These are phyloP conservation scores for Heliconius ismenius DNA, from an alignment of 2,888 invertebrate genomes.

Conservation along the genomic window DNA sequence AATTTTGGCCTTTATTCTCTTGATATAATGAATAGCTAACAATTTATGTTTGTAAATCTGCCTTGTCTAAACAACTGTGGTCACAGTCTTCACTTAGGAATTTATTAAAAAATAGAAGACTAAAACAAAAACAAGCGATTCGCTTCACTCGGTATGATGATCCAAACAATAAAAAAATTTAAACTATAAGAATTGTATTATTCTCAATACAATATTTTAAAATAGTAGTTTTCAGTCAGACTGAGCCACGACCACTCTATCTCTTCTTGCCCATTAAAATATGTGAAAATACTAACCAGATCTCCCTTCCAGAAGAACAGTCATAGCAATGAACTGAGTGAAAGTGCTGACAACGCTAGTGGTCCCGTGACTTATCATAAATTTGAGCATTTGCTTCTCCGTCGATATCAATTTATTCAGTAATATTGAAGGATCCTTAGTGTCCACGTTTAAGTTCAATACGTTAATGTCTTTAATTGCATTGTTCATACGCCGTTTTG, in stretches of 20 bases:
- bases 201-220: no score
- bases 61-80: no score
- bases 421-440: slow-evolving; percentile 53
- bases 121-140: no score
- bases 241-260: not conserved
- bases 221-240: not conserved
- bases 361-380: slow-evolving; percentile 65
- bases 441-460: slow-evolving; percentile 57
- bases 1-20: not conserved
- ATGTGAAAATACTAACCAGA: slow-evolving; percentile 57
- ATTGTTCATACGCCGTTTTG: slow-evolving; percentile 55
- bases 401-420: slow-evolving; percentile 58
- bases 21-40: not conserved
- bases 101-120: no score
- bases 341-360: slow-evolving; percentile 76
- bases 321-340: slow-evolving; percentile 81
- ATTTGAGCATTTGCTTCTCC: slow-evolving; percentile 49
- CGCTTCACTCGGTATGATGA: no score
- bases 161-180: no score
- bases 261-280: not conserved
- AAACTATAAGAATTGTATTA: no score
- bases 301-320: slow-evolving; percentile 75
- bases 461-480: slow-evolving; percentile 56
- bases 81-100: no score
- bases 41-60: not conserved